These are phyloP conservation scores for Spheniscus mendiculus DNA, from an alignment of 2,113 vertebrate species.

Conservation along the genomic window DNA sequence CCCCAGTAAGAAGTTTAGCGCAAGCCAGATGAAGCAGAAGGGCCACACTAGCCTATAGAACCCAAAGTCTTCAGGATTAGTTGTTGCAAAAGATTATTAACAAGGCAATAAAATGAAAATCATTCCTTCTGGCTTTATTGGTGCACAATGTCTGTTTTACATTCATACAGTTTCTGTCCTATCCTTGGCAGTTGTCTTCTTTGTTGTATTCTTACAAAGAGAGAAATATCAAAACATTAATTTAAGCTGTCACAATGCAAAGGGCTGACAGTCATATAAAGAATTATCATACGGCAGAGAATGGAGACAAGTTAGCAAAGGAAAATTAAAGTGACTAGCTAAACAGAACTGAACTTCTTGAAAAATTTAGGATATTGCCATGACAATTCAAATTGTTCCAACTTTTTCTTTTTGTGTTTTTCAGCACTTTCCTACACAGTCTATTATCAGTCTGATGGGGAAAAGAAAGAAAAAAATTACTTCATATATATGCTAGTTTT, in stretches of 20 bases:
- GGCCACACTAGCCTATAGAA: background rate
- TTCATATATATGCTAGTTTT: constrained; percentile 29
- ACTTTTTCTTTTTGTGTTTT: constrained; percentile 64
- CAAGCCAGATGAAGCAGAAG: background rate
- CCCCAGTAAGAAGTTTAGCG: background rate
- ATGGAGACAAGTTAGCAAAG: constrained; percentile 65
- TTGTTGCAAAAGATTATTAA: constrained; percentile 57
- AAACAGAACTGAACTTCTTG: constrained; percentile 71
- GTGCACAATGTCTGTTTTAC: constrained; percentile 53
- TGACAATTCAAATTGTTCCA: constrained; percentile 53
- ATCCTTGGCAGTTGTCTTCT: constrained; percentile 70
- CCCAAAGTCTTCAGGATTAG: background rate
- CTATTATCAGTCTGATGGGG: constrained; percentile 55
- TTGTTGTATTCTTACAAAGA: constrained; percentile 74
- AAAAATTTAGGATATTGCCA: constrained; percentile 60
- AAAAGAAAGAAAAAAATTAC: constrained; percentile 43
- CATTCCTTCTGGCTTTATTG: constrained; percentile 60
- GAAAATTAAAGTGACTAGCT: constrained; percentile 75
- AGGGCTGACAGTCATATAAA: constrained; percentile 74
- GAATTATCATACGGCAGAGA: constrained; percentile 70
- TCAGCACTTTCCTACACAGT: constrained; percentile 48
- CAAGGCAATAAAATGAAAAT: constrained; percentile 10
- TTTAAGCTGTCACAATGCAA: constrained; percentile 75
- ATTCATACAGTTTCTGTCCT: constrained; percentile 64
- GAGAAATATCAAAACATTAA: constrained; percentile 77